Base-by-base conservation (phyloP, 2,888 invertebrate species). In the Eupsilia transversa region DNA sequence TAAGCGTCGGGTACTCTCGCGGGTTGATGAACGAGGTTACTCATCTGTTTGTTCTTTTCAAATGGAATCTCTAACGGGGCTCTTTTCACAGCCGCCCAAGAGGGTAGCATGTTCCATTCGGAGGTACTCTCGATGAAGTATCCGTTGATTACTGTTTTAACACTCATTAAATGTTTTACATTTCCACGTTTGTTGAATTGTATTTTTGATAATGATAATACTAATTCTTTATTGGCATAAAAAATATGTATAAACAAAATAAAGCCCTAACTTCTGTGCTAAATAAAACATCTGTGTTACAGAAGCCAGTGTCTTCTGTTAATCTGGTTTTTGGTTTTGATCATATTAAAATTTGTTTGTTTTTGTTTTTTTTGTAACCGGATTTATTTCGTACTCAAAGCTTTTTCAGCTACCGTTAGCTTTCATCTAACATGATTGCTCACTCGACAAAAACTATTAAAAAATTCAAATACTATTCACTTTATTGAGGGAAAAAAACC, bases 1-100 rank as follows among this genome's bases (percentile, higher is more conserved):
- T 78, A 83, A 84, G 79, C 86, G 84, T 79, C 80, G 70, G 82
- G 81, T 72, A 81, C 86, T 80, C 85, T 84, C 77, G 81, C 86
- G 83, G 83, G 86, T 87, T 86, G 88, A 88, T 88, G 91, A 90
- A 90, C 89, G 89, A 83, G 88, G 87, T 89, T 89, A 89, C 89
- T 90, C 90, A 89, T 92, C 89, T 91, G 92, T 91, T 92, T 91
- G 90, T 89, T 91, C 88, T 89, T 89, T 91, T 89, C 89, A 89
- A 91, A 91, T 87, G 87, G 86, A 90, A 87, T 87, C 88, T 89
- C 87, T 87, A 85, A 87, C 86, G 82, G 87, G 79, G 87, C 84
- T 88, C 89, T 87, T 91, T 91, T 91, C 88, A 89, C 88, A 87
- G 86, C 84, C 87, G 71, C 85, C 84, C 87, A 87, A 89, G 88